phyloP scores from a whole-genome alignment of 1,140 invertebrate species.

The Adelges cooleyi region DNA sequence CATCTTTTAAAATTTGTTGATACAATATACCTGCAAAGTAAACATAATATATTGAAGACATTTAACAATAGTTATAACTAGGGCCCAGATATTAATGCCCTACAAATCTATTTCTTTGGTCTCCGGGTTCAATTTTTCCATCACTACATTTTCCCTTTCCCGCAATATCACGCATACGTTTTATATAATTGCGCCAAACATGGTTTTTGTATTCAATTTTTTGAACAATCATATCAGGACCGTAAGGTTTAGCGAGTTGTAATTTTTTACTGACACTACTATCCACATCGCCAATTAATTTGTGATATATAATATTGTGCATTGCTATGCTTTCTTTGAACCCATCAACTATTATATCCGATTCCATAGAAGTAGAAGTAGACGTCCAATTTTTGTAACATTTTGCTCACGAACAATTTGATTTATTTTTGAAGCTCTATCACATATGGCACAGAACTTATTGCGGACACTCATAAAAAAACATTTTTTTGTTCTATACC shows the following conservation, averaged over 20 bases:
- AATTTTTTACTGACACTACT: conserved; percentile 31
- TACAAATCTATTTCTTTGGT: background rate
- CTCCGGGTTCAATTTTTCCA: background rate
- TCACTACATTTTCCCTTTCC: background rate
- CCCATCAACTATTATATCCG: conserved; percentile 34
- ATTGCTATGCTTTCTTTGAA: conserved; percentile 36
- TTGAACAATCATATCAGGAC: background rate
- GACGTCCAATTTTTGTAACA: conserved; percentile 15
- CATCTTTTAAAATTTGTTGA: too few species aligned
- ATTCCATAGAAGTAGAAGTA: background rate
- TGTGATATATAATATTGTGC: conserved; percentile 36
- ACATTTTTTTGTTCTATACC: conserved; percentile 29
- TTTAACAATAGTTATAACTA: too few species aligned
- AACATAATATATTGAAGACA: background rate
- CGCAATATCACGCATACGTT: background rate
- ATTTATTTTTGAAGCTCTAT: background rate
- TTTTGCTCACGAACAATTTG: background rate
- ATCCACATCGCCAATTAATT: conserved; percentile 37
- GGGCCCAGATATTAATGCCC: too few species aligned
- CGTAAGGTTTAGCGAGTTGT: background rate
- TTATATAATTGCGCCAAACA: background rate
- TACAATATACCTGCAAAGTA: background rate
- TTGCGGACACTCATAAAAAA: conserved; percentile 32
- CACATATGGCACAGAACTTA: background rate
- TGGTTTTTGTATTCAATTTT: conserved; percentile 6